A percentile compares a stretch with the other conserved stretches of the same genome.
Conservation (phyloP, 1,140 invertebrate species). For the Macrosteles quadrilineatus region DNA sequence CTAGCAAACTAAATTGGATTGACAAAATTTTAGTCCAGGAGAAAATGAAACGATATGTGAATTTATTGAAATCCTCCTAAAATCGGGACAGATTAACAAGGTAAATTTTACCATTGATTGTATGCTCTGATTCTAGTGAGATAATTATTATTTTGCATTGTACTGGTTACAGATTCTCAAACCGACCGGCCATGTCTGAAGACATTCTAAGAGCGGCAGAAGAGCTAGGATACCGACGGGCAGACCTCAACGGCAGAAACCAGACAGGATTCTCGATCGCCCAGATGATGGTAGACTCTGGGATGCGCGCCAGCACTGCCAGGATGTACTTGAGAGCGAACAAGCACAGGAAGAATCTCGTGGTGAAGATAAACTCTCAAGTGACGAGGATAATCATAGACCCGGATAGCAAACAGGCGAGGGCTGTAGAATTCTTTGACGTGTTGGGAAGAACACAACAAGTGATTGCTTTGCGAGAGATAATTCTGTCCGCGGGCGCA, state of each 20-base stretch:
- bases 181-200: slow-evolving; percentile 54
- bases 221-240: slow-evolving; percentile 52
- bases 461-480: slow-evolving; percentile 55
- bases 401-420: slow-evolving; percentile 52
- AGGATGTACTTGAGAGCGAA: slow-evolving; percentile 58
- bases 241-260: slow-evolving; percentile 59
- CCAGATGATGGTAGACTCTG: slow-evolving; percentile 42
- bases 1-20: too few species aligned
- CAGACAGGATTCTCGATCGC: slow-evolving; percentile 53
- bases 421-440: slow-evolving; percentile 61
- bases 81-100: too few species aligned
- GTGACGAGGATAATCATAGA: slow-evolving; percentile 75
- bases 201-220: slow-evolving; percentile 61
- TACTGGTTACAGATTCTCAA: slow-evolving; percentile 48
- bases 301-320: slow-evolving; percentile 49
- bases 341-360: slow-evolving; percentile 61
- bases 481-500: slow-evolving; percentile 60
- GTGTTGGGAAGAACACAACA: slow-evolving; percentile 39
- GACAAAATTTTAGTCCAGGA: too few species aligned
- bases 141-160: too few species aligned
- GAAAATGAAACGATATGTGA: too few species aligned
- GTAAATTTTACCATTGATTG: too few species aligned
- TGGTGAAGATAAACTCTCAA: slow-evolving; percentile 66
- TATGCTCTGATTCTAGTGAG: too few species aligned
- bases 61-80: too few species aligned